Evolutionary conservation across 1,140 invertebrate species (phyloP).

Genomic region (Drosophila kikkawai): DNA sequence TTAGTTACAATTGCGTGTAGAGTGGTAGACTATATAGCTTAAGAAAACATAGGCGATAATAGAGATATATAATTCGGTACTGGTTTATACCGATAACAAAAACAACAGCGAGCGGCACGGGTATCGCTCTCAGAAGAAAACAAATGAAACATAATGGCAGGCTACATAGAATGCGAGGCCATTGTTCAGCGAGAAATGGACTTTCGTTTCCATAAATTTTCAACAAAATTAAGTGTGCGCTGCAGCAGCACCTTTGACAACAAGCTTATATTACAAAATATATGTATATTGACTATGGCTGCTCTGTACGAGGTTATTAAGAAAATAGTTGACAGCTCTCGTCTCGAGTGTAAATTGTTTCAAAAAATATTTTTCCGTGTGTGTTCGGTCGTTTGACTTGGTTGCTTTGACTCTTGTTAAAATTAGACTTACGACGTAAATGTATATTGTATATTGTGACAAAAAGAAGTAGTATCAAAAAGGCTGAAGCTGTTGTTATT

Average conservation of each 20-base stretch:
- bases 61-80: conserved; percentile 66
- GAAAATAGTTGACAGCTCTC: conserved; percentile 29
- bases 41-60: conserved; percentile 47
- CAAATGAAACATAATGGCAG: conserved; percentile 51
- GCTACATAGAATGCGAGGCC: conserved; percentile 70
- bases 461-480: conserved; percentile 83
- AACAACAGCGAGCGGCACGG: conserved; percentile 55
- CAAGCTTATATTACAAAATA: conserved; percentile 33
- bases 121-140: conserved; percentile 55
- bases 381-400: conserved; percentile 33
- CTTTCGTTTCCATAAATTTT: conserved; percentile 50
- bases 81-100: conserved; percentile 73
- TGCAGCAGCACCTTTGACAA: conserved; percentile 8
- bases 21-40: conserved; percentile 54
- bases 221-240: conserved; percentile 54
- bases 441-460: conserved; percentile 80
- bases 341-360: conserved; percentile 65
- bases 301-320: conserved; percentile 19
- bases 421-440: conserved; percentile 74
- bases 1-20: conserved; percentile 58
- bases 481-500: conserved; percentile 67
- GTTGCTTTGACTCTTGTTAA: conserved; percentile 45
- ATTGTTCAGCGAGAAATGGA: conserved; percentile 57
- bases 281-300: conserved; percentile 14
- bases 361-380: conserved; percentile 68